Base-by-base conservation (phyloP, 2,888 invertebrate species). In the Lithodes maja region DNA sequence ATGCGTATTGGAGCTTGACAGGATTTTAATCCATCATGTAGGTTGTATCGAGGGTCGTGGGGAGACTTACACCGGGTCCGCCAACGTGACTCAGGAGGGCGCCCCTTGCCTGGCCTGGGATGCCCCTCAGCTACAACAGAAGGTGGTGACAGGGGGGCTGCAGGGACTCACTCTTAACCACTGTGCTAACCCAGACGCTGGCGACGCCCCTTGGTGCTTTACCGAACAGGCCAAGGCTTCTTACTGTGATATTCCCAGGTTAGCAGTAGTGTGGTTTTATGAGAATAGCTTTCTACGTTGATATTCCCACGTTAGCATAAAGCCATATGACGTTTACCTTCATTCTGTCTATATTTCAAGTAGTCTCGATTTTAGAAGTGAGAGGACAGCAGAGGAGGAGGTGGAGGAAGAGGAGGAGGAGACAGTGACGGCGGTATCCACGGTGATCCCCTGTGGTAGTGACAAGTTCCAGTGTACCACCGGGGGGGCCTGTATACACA, bases 151-250 rank as follows among this genome's bases (percentile, higher is more conserved):
- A 33, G 55, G 50, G 1, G 82, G 85, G n/a, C 69, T 87, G 53
- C 0, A 52, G 1, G 12, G 5, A 5, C 81, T 89, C 15, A 33
- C 93, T 9, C 95, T 95, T 92, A 95, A 95, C 92, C 94, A 94
- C 92, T 95, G 95, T 92, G 94, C 95, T 83, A 95, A 95, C 93
- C 95, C 94, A 3, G 94, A 94, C 87, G 92, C 92, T 68, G 94
- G 94, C 93, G 93, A 90, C 92, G 93, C 93, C 55, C 95, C 95
- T 0, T 95, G 95, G 95, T 95, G 95, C 91, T 95, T 94, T 93
- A 94, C 94, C 2, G 93, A 93, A 83, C 92, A 92, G 17, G 92
- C 91, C 1, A 92, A 93, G 86, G 94, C 93, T 91, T 95, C 95
- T 83, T 94, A 94, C 91, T 95, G 95, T 92, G 94, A 95, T 91